A percentile compares a stretch with the other conserved stretches of the same genome.
These are phyloP conservation scores for Syrphus vitripennis DNA, from an alignment of 2,888 invertebrate genomes.

Conservation along the genomic window DNA sequence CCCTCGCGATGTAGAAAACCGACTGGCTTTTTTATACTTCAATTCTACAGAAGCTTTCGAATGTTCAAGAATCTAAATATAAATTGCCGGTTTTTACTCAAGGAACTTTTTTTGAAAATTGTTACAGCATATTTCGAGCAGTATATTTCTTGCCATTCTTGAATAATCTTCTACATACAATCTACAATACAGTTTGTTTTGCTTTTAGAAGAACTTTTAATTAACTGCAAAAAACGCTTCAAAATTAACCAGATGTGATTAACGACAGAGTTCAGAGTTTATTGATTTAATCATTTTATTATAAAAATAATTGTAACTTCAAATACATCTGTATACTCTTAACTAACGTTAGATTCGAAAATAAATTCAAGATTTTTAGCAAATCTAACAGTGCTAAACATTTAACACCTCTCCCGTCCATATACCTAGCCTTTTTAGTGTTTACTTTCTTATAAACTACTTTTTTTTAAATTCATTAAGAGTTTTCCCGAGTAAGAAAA, in stretches of 20 bases:
- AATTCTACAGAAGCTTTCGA: slow-evolving; percentile 49
- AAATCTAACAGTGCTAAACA: no score
- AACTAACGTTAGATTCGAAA: no score
- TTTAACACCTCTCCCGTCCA: no score
- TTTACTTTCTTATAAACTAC: no score
- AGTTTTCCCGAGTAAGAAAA: no score
- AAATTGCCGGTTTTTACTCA: slow-evolving; percentile 58
- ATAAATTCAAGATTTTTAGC: no score
- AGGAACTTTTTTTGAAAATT: slow-evolving; percentile 47
- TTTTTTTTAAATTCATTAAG: no score
- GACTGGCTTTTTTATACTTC: slow-evolving; percentile 50
- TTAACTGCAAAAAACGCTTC: not conserved
- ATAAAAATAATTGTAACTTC: no score
- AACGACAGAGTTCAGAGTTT: not conserved
- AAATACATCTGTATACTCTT: no score
- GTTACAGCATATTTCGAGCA: slow-evolving; percentile 47
- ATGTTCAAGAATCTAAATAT: slow-evolving; percentile 61
- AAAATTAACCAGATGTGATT: not conserved
- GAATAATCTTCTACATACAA: slow-evolving; percentile 27
- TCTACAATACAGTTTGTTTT: no score
- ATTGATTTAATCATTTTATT: no score
- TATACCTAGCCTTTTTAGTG: no score
- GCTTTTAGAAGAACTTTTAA: slow-evolving; percentile 6
- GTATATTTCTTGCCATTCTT: slow-evolving; percentile 39
- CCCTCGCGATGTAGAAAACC: slow-evolving; percentile 66